Base-by-base conservation (phyloP, 2,113 vertebrate genomes). In the Eublepharis macularius region DNA sequence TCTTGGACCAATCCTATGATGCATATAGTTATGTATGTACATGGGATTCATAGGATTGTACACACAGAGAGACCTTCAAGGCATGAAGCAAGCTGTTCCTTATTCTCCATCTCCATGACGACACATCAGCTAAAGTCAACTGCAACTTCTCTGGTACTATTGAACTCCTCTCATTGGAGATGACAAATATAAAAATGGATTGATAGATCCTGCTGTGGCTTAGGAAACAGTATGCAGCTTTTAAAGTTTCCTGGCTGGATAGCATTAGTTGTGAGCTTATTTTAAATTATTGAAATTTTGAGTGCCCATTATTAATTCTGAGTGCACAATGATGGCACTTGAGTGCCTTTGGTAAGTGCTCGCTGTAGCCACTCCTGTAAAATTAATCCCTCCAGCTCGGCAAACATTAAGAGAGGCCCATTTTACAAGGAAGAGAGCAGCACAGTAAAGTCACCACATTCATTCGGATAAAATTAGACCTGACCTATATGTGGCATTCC, bases 241-340 rank as follows among this genome's bases (percentile, higher is more conserved):
- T 75, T 14, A 90, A 89, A 74, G 45, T 87, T 69, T 82, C 80
- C 82, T 80, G 80, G 51, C 69, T 24, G 76, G 79, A 81, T 1
- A 1, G 54, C 32, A 34, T 90, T 86, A 87, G 78, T 93, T 74
- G 73, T 77, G 66, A 57, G 60, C 85, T 91, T 76, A 89, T 81
- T 86, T 90, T 92, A 76, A 92, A 93, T 93, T 91, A 91, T 92
- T 92, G 87, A 89, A 87, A 21, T 88, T 87, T 81, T 89, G 88
- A 91, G 92, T 90, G 92, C 87, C 60, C 51, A 83, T 82, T 82
- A 80, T 1, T 72, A 82, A 82, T 8, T 88, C 74, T 80, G 82
- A 85, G 82, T 34, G 73, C 82, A 82, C 74, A 45, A 83, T 81
- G 51, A 84, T 14, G 82, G 85, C 45, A 51, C 65, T 81, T 26